A percentile compares a stretch with the other conserved stretches of the same genome.
Conservation (phyloP, 2,888 invertebrate species). For the Proisotoma minuta region DNA sequence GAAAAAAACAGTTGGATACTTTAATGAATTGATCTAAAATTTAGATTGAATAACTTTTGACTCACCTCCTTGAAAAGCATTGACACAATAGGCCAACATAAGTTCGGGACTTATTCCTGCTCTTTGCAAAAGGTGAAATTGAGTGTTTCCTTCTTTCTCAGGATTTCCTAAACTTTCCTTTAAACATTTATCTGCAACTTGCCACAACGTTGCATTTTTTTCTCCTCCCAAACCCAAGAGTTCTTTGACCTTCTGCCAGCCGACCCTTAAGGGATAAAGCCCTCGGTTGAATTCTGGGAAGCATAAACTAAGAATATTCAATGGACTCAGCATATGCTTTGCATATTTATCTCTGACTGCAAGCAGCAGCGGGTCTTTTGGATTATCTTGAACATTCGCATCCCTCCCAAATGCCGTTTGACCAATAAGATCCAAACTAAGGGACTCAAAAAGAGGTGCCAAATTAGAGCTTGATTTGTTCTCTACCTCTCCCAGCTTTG, state of each 20-base stretch:
- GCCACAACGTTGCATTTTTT: not conserved
- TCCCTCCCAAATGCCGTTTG: conserved; percentile 20
- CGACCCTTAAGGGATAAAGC: not conserved
- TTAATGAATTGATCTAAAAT: conserved; percentile 9
- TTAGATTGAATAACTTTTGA: not conserved
- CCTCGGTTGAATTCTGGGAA: conserved; percentile 14
- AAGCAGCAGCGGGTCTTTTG: conserved; percentile 11
- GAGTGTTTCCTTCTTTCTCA: not conserved
- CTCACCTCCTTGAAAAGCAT: not conserved
- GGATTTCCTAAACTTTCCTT: not conserved
- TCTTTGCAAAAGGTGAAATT: not conserved
- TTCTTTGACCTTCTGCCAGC: not conserved
- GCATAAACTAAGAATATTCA: conserved; percentile 14
- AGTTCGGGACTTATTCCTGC: not conserved
- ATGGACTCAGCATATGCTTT: conserved; percentile 1
- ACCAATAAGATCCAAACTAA: conserved; percentile 24
- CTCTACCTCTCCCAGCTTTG: too few relatives aligned
- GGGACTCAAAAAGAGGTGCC: conserved; percentile 10
- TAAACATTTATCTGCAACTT: not conserved
- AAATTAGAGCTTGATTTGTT: conserved; percentile 2
- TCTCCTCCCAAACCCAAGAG: not conserved
- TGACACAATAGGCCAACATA: not conserved
- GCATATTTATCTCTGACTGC: conserved; percentile 25
- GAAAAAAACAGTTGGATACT: conserved; percentile 23
- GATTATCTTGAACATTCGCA: conserved; percentile 18